Base-by-base conservation (phyloP, 2,797 vertebrate species). In the Pangasius macronema region DNA sequence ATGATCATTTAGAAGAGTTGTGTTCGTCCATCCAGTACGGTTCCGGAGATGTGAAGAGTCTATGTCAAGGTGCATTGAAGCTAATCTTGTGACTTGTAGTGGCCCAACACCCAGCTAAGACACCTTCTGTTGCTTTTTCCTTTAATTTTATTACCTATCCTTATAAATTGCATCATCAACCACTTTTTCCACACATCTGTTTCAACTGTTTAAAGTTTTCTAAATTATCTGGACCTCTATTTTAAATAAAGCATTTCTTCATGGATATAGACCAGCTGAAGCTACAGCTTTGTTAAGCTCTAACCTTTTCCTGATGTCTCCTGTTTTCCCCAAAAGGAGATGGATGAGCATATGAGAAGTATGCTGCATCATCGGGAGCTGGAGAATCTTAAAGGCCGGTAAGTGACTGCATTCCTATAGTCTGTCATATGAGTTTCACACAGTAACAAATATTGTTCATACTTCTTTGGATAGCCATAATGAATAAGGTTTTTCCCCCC, bases 301-400 rank as follows among this genome's bases (percentile, higher is more conserved):
- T 72, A 42, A 30, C 42, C 42, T 14, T 36, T 24, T 76, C 3
- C 24, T 53, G n/a, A 7, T 27, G n/a, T 51, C 16, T 55, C 46
- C 46, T 80, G 2, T 86, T 0, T 5, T 30, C 83, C 1, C 89
- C 70, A 92, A 88, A 94, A 99, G 98, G 98, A 99, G 92, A 99
- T 99, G 97, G 96, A 98, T 81, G 97, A 99, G 90, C 99, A 99
- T 92, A 96, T 98, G 95, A 96, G 98, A 92, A 99, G 97, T 92
- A 99, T 99, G 99, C 96, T 99, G 92, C 99, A 99, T 92, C 99
- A 99, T 94, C 94, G 98, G 80, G 99, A 99, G 91, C 96, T 99
- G 94, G 99, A 99, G 95, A 99, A 98, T 93, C 94, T 99, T 55
- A 99, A 97, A 93, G 99, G 99, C 93, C 97, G 98, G 98, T 99